These are phyloP conservation scores for Chymomyza procnemis DNA, from an alignment of 2,888 invertebrate species.

Conservation along the genomic window DNA sequence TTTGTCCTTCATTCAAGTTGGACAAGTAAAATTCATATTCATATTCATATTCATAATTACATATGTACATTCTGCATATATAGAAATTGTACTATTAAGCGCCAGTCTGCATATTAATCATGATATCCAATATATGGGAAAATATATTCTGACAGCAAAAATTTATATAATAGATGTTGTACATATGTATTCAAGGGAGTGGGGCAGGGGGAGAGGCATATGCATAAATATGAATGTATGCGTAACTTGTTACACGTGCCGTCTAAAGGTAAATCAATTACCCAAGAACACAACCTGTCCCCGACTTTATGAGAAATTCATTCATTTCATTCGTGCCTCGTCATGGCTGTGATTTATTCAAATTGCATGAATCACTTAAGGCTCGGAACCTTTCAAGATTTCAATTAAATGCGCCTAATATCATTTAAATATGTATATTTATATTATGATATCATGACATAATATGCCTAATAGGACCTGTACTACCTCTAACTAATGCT, in stretches of 20 bases:
- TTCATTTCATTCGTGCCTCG: not conserved
- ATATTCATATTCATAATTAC: not conserved
- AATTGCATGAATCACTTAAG: not conserved
- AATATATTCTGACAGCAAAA: not conserved
- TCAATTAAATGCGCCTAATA: not conserved
- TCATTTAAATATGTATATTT: not conserved
- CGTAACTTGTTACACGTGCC: not conserved
- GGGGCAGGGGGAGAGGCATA: too few species aligned
- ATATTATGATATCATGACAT: not conserved
- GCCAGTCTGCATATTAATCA: constrained; percentile 54
- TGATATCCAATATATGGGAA: constrained; percentile 5
- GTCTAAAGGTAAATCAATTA: not conserved
- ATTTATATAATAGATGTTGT: not conserved
- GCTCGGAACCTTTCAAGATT: not conserved
- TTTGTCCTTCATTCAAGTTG: not conserved
- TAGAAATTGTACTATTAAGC: not conserved
- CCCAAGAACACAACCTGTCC: not conserved
- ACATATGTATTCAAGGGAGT: too few species aligned
- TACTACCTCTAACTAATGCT: too few species aligned
- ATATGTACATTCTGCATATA: not conserved
- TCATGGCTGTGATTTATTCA: not conserved
- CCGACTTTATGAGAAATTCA: not conserved
- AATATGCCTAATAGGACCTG: too few species aligned
- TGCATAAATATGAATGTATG: too few species aligned
- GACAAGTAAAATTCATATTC: not conserved